Evolutionary conservation across 2,113 vertebrate genomes (phyloP), one percentile per base, ranked within the genome.

Genomic region (Leptobrachium ailaonicum): DNA sequence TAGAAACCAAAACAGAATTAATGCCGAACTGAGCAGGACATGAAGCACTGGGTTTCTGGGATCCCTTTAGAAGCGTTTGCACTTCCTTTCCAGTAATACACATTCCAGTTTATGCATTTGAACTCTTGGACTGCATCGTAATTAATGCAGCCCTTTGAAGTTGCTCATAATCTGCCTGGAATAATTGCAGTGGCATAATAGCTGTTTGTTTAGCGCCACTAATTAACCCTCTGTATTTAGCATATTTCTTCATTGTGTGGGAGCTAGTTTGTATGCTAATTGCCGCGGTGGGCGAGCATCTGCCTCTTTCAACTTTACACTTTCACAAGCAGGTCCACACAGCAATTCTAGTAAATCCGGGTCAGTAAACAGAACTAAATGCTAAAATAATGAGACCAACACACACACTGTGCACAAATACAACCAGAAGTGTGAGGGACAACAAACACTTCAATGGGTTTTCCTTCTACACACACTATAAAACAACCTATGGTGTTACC

Each of bases 141-240:
- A 72, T 79, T 79, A 72, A 63, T 50, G 68, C 64, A 63, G 50
- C 44, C 5, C 69, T 71, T 79, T 79, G 69, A 71, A 71, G 66
- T 45, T 60, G 76, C 41, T 71, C 67, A 71, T 63, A 69, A 72
- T 71, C 43, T 64, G 69, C 63, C 43, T 42, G 56, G 44, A 32
- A 41, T 64, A 71, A 72, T 64, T 71, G 77, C 71, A 77, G 66
- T 60, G 66, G 54, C 75, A 76, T 43, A 76, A 40, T 68, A 56
- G 75, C 42, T 47, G 66, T 67, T 70, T 78, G 67, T 71, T 67
- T 79, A 79, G 40, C 42, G 41, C 32, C 13, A 78, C 54, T 71
- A 72, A 79, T 72, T 71, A 79, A 79, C 77, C 66, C 67, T 79
- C 54, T 72, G 62, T 70, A 2, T 71, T 64, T 66, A 77, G 76